A percentile compares a stretch with the other conserved stretches of the same genome.
phyloP scores from a whole-genome alignment of 2,888 invertebrate genomes.

The Ametastegia equiseti region DNA sequence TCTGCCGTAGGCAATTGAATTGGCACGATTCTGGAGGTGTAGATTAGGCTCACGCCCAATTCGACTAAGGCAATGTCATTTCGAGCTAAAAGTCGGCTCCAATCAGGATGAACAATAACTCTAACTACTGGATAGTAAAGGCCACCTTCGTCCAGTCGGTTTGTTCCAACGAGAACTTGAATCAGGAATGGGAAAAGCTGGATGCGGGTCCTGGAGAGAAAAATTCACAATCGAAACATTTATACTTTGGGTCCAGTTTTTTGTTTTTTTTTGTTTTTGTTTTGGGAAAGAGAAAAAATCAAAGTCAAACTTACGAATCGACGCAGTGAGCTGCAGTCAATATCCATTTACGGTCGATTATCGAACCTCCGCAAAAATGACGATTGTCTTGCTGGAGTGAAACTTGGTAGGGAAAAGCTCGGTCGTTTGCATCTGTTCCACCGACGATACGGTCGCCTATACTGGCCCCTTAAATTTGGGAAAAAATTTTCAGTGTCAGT shows the following conservation, averaged over 20 bases:
- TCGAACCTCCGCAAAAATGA: slow-evolving; percentile 58
- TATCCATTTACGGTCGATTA: slow-evolving; percentile 57
- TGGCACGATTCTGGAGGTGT: not conserved
- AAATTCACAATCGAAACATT: not conserved
- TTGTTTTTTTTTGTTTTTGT: not conserved
- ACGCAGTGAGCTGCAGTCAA: slow-evolving; percentile 53
- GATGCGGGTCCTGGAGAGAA: not conserved
- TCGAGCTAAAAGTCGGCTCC: not conserved
- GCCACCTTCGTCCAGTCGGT: not conserved
- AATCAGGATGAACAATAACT: slow-evolving; percentile 5
- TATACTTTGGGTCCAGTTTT: not conserved
- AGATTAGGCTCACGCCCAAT: not conserved
- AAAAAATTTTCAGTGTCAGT: not conserved
- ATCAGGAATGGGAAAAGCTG: not conserved
- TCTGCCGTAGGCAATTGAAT: not conserved
- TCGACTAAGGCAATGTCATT: slow-evolving; percentile 13
- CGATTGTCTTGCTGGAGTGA: slow-evolving; percentile 48
- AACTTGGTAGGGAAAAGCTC: slow-evolving; percentile 56
- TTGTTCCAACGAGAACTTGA: slow-evolving; percentile 19
- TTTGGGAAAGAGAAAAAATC: not conserved
- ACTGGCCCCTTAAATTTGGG: not conserved
- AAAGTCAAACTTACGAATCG: not conserved
- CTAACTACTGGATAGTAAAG: not conserved
- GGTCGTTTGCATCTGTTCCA: slow-evolving; percentile 52
- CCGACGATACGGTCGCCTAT: slow-evolving; percentile 53